Percentiles rank a stretch among this genome's conserved stretches.
Conservation (phyloP, 1,140 invertebrate genomes). For the Drosophila mojavensis region DNA sequence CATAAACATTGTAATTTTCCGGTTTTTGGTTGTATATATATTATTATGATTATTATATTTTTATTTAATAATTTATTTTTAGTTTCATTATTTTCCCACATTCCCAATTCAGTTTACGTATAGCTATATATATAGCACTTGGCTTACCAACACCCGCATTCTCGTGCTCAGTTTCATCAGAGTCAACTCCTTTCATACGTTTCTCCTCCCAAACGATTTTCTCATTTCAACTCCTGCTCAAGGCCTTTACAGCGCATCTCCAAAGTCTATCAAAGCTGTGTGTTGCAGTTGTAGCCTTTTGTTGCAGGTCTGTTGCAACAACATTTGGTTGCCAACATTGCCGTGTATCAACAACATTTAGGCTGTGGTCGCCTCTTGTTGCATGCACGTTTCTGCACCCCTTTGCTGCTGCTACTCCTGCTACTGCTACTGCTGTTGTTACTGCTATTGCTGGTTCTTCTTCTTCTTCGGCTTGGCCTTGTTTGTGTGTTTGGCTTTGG, state of each 20-base stretch:
- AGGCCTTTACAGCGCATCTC: conserved; percentile 30
- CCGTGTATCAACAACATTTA: conserved; percentile 77
- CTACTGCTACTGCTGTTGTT: conserved; percentile 25
- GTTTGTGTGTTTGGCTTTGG: conserved; percentile 58
- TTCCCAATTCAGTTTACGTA: no score
- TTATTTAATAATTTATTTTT: no score
- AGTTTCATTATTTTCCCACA: no score
- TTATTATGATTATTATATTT: no score
- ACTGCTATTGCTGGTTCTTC: conserved; percentile 12
- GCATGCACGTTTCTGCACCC: conserved; percentile 30
- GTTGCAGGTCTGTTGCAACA: conserved; percentile 68
- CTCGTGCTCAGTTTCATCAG: no score
- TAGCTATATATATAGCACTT: no score
- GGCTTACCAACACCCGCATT: no score
- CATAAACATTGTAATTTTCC: no score
- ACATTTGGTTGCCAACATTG: conserved; percentile 80
- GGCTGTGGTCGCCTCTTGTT: conserved; percentile 51
- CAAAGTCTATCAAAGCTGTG: conserved; percentile 45
- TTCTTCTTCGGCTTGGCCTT: conserved; percentile 19
- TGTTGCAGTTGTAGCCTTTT: conserved; percentile 36
- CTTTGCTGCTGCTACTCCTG: no score
- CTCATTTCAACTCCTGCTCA: not conserved
- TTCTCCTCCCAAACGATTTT: no score
- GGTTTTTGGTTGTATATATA: no score
- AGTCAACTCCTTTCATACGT: no score